Base-by-base conservation (phyloP, 2,113 vertebrate genomes). In the Channa maculata region DNA sequence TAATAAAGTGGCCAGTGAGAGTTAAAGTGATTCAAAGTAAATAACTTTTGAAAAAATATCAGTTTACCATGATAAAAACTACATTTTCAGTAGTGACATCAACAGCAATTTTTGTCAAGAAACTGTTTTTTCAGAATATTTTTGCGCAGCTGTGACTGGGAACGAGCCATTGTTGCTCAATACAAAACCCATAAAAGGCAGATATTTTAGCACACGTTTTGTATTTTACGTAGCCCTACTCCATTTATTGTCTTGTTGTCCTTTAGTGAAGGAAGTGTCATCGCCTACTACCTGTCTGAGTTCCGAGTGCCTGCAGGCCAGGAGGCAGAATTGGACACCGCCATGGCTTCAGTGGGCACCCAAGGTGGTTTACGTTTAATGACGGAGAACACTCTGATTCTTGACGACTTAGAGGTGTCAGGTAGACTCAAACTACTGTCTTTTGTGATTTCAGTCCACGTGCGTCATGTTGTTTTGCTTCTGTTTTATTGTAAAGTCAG, bases 201-300 rank as follows among this genome's bases (percentile, higher is more conserved):
- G 24, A 24, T 24, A 24, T 24, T 24, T 24, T 24, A 1, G 24
- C 24, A 24, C 24, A 24, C 24, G 24, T 24, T 24, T 24, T 24
- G 24, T 24, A 24, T 24, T 24, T 24, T 24, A 24, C 24, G 24
- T 24, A 24, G 24, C 24, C 24, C 24, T 24, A 24, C 24, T 1
- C 39, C 6, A 41, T 41, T 41, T 41, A 41, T 54, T 41, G 13
- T 75, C 44, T 59, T 7, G 0, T 54, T 69, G 13, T 46, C 49
- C 48, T 34, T 34, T 24, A 95, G 95, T 65, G 93, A 95, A 74
- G 94, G 94, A 60, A 94, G 93, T 38, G 81, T 95, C 3, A 84
- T 95, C 1, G 94, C 93, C 66, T 95, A 95, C 89, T 95, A 95
- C 80, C 66, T 92, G 77, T 94, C 93, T 0, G 94, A 95, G 88